Evolutionary conservation across 1,140 invertebrate genomes (phyloP), one percentile per base, ranked within the genome.

Genomic region (Callitettix versicolor): DNA sequence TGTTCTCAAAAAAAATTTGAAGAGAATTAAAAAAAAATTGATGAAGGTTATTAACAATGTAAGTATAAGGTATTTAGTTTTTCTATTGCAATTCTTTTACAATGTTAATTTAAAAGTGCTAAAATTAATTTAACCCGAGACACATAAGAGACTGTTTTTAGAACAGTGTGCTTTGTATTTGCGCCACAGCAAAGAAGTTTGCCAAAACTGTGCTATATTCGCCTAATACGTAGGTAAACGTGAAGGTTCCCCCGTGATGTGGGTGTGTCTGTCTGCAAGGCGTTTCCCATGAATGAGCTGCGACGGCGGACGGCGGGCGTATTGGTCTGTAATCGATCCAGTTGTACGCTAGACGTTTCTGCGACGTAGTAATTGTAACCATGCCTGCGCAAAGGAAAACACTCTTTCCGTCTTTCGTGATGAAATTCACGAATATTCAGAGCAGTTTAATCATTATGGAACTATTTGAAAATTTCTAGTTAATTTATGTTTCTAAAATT

Each of bases 281-380:
- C 49, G 43, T 48, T 47, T 46, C 50, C 51, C 50, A 53, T 58
- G 56, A 58, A 58, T 58, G 56, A 58, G 56, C 44, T 47, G 43
- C 43, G 49, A 36, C 49, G 50, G 22, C 24, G 33, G 26, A n/a
- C n/a, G n/a, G n/a, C n/a, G n/a, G 43, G 43, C 21, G 21, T 26
- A 18, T 46, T 26, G 43, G 21, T 38, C 38, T 41, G 51, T 53
- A 53, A 58, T 58, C 57, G 57, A 58, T 54, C 57, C 52, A 34
- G 51, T 58, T 49, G 57, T 58, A 58, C 49, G 49, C 41, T 36
- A 53, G 40, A 43, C 51, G 21, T 24, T 36, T 43, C 51, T 50
- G 57, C 43, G 52, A 40, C 51, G 57, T 58, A 58, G 57, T 58
- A 58, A 49, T 36, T 44, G 42, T 47, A 47, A 26, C 44, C 51